Evolutionary conservation across 2,888 invertebrate species (phyloP).

Genomic region (Diploptera punctata): DNA sequence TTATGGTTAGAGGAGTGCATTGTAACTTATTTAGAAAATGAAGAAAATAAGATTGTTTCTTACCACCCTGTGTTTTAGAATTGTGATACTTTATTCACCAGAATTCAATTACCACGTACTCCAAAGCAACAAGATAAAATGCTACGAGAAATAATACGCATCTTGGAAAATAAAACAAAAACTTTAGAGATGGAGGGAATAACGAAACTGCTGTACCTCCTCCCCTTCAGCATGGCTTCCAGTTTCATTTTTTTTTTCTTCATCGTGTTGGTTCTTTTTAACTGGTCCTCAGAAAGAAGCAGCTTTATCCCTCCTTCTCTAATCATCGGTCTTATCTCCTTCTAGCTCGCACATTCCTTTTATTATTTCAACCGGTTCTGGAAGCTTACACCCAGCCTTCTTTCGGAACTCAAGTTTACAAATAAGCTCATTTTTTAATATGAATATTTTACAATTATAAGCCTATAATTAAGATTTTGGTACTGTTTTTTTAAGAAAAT

Average conservation of each 20-base stretch:
- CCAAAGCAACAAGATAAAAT: not conserved
- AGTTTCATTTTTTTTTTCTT: not conserved
- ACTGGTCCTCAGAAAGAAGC: constrained; percentile 22
- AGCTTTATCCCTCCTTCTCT: not conserved
- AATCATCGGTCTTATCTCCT: not conserved
- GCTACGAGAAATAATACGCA: not conserved
- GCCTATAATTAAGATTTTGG: too few relatives aligned
- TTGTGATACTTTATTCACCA: not conserved
- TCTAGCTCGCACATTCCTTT: not conserved
- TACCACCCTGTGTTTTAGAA: too few relatives aligned
- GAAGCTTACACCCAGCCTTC: constrained; percentile 2
- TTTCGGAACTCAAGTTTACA: too few relatives aligned
- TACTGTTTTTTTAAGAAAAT: too few relatives aligned
- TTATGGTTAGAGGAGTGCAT: too few relatives aligned
- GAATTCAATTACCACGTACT: not conserved
- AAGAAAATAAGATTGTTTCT: too few relatives aligned
- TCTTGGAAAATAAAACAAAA: not conserved
- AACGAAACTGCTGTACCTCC: not conserved
- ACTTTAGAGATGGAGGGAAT: constrained; percentile 2
- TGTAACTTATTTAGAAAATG: too few relatives aligned
- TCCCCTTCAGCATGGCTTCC: constrained; percentile 25
- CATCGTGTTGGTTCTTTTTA: constrained; percentile 10
- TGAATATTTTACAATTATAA: too few relatives aligned
- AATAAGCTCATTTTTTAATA: too few relatives aligned
- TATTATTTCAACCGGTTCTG: not conserved